A percentile compares a stretch with the other conserved stretches of the same genome.
These are phyloP conservation scores for Triops longicaudatus DNA, from an alignment of 1,140 invertebrate genomes.

Conservation along the genomic window DNA sequence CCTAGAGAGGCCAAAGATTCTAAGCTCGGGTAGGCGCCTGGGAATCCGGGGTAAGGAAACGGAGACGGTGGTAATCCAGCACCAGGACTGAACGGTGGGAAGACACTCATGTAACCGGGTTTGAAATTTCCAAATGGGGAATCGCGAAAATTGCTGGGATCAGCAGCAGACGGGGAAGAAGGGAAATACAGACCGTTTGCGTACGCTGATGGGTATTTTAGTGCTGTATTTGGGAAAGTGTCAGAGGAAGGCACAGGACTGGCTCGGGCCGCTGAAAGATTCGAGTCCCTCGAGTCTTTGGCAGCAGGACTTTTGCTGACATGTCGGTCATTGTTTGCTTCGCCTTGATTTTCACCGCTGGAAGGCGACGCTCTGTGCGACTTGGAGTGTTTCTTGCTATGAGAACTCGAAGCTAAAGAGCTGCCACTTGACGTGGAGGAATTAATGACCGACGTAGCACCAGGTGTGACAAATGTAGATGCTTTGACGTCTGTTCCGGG, in stretches of 20 bases:
- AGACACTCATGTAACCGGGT: slow-evolving; percentile 13
- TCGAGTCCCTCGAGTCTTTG: background rate
- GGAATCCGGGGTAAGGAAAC: background rate
- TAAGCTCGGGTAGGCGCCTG: background rate
- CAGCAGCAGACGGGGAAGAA: background rate
- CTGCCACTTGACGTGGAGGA: background rate
- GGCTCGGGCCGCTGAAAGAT: background rate
- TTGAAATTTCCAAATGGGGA: background rate
- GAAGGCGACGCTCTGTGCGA: background rate
- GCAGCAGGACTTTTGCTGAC: slow-evolving; percentile 1
- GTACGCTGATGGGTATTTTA: background rate
- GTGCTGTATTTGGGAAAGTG: background rate
- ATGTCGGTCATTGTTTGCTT: background rate
- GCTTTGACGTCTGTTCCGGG: slow-evolving; percentile 5
- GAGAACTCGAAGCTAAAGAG: too few species aligned
- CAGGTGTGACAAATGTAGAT: slow-evolving; percentile 10
- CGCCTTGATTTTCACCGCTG: background rate
- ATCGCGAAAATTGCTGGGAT: background rate
- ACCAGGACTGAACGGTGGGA: slow-evolving; percentile 7
- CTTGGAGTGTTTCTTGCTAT: background rate
- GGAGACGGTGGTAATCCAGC: slow-evolving; percentile 19
- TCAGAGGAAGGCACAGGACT: slow-evolving; percentile 7
- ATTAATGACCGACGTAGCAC: background rate
- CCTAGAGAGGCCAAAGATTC: slow-evolving; percentile 8
- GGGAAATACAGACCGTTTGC: background rate